Evolutionary conservation across 2,888 invertebrate genomes (phyloP), one percentile per base, ranked within the genome.

Genomic region (Trilocha varians): DNA sequence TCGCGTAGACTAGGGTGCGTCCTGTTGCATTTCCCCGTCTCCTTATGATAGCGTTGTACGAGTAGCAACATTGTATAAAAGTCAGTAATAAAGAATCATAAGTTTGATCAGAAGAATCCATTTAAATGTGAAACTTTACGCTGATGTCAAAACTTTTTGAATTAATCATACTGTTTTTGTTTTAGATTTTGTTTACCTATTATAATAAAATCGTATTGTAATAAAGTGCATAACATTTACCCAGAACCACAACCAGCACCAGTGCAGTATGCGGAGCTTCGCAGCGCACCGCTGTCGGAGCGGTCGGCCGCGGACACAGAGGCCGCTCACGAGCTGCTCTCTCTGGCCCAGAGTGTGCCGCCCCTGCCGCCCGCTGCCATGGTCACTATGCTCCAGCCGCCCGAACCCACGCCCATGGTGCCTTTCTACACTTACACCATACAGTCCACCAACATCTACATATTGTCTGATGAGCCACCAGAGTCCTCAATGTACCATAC

Each of bases 221-320:
- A 25, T 32, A 14, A 34, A 37, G 40, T 15, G 36, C 55, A 55
- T 46, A 32, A n/a, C 14, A 38, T 42, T 14, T 53, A 41, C n/a
- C 5, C 62, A 55, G 62, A 59, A 46, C 48, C 59, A 13, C 51
- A 52, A 18, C 43, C 68, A 67, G 53, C 78, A 18, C 43, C 68
- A 67, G 53, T 78, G 9, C 63, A 70, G 40, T 58, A 67, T 59
- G 85, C 78, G 67, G 84, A 80, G 71, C 69, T 80, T 62, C 74
- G 77, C 62, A 71, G 71, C 68, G 73, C 73, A 62, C 60, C 63
- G 40, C 33, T 71, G 45, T 82, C 79, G n/a, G 87, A 87, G 62
- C 88, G 91, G 40, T 90, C 91, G 55, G 90, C 92, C 16, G 95
- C 94, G 62, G 96, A 96, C 76, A 95, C 94, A 8, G 95, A 95